A percentile compares a stretch with the other conserved stretches of the same genome.
phyloP scores from a whole-genome alignment of 2,113 vertebrate genomes.

The Tyrannus savana region DNA sequence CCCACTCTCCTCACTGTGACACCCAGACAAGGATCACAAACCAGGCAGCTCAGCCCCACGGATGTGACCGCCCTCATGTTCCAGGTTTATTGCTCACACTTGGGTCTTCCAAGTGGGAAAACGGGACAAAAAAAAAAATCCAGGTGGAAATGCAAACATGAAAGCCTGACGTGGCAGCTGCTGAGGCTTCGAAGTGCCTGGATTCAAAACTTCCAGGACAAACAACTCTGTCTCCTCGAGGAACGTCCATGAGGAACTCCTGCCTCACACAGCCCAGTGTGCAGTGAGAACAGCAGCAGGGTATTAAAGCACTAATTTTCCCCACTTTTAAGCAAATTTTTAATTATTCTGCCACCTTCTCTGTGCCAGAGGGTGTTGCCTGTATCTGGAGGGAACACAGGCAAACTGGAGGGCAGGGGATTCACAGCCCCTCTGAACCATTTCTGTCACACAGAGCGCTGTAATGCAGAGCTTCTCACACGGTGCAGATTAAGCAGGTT shows the following conservation, averaged over 20 bases:
- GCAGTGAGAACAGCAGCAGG: background rate
- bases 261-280: background rate
- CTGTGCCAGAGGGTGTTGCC: background rate
- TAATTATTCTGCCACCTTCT: background rate
- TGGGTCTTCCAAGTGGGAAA: rapidly evolving
- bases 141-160: background rate
- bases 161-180: background rate
- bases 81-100: background rate
- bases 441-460: background rate
- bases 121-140: background rate
- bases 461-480: background rate
- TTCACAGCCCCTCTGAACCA: background rate
- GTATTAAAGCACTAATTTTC: background rate
- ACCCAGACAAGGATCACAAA: background rate
- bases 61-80: rapidly evolving
- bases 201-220: background rate
- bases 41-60: background rate
- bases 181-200: background rate
- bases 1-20: background rate
- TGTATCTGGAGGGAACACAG: background rate
- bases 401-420: background rate
- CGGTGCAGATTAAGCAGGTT: rapidly evolving
- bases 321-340: background rate
- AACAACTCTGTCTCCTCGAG: background rate
- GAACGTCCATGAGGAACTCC: background rate